Conservation (phyloP, 2,113 vertebrate species). For the Pagrus major region DNA sequence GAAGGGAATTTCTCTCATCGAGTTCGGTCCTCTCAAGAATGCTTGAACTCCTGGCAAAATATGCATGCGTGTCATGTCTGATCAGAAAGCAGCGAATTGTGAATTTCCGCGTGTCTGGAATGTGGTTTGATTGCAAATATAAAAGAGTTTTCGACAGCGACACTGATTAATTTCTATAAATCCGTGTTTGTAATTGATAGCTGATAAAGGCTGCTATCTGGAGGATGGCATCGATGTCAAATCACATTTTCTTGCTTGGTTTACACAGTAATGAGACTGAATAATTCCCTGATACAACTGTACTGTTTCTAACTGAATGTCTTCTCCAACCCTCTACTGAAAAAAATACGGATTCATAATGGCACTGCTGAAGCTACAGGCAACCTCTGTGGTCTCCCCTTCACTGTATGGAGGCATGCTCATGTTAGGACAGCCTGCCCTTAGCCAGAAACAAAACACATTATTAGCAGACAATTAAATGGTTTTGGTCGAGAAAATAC, state of each 20-base stretch:
- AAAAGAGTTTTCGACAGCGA: not conserved
- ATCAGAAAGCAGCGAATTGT: constrained; percentile 20
- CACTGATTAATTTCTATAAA: constrained; percentile 1
- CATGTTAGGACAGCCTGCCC: constrained; percentile 8
- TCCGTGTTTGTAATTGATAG: constrained; percentile 21
- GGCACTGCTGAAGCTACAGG: not conserved
- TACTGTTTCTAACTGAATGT: not conserved
- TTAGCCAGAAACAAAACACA: no score
- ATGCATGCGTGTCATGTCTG: constrained; percentile 37
- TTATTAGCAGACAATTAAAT: not conserved
- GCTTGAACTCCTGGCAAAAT: constrained; percentile 55
- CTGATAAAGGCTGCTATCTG: constrained; percentile 9
- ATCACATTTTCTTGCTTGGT: constrained; percentile 12
- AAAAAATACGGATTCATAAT: not conserved
- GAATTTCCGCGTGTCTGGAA: constrained; percentile 17
- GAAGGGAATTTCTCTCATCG: constrained; percentile 64
- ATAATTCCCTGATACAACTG: not conserved
- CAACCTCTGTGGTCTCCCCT: not conserved
- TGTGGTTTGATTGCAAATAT: constrained; percentile 20
- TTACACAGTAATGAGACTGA: constrained; percentile 18
- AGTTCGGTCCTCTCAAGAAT: constrained; percentile 45
- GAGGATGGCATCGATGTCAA: not conserved
- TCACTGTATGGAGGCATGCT: not conserved
- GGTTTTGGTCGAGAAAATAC: not conserved
- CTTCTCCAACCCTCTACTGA: not conserved